Evolutionary conservation across 2,888 invertebrate species (phyloP).

Genomic region (Callosobruchus maculatus): DNA sequence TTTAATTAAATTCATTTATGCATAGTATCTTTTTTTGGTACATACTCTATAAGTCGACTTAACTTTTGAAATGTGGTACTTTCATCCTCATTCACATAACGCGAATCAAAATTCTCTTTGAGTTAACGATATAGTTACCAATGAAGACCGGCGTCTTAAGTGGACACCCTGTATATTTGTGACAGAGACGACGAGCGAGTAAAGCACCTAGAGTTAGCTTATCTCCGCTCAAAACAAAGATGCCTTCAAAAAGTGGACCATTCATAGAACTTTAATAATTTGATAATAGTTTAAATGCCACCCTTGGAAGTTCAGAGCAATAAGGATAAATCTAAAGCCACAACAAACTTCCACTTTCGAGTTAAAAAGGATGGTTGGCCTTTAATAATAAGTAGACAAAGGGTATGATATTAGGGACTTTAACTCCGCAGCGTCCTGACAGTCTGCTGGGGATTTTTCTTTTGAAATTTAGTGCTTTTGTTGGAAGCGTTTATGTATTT

Average conservation of each 20-base stretch:
- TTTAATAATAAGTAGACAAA: background rate
- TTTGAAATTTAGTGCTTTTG: background rate
- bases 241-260: background rate
- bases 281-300: background rate
- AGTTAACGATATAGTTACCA: no score
- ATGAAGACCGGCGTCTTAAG: no score
- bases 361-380: background rate
- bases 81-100: no score
- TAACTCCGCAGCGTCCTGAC: background rate
- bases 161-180: no score
- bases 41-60: no score
- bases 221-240: background rate
- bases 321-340: background rate
- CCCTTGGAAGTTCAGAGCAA: background rate
- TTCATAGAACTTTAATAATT: background rate
- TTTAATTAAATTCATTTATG: no score
- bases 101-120: no score
- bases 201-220: no score
- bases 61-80: no score
- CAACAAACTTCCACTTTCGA: background rate
- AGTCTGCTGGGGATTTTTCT: background rate
- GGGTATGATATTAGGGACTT: background rate
- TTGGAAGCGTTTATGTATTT: background rate
- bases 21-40: no score
- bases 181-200: no score